These are phyloP conservation scores for Opisthograptis luteolata DNA, from an alignment of 2,888 invertebrate genomes.

Conservation along the genomic window DNA sequence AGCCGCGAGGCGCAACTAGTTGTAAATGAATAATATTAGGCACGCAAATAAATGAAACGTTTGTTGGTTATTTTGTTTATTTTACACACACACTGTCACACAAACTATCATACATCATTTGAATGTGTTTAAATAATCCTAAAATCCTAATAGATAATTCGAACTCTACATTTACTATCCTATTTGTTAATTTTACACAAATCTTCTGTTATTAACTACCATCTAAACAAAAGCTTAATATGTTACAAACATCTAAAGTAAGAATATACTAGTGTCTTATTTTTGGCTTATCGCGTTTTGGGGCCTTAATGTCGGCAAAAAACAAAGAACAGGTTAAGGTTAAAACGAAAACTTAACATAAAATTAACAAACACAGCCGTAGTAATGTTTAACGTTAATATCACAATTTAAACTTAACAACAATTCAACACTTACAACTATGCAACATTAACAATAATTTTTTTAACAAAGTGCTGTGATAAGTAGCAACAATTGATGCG, in stretches of 20 bases:
- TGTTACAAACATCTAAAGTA: conserved; percentile 44
- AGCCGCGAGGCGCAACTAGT: no score
- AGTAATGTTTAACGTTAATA: conserved; percentile 61
- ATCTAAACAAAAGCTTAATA: conserved; percentile 47
- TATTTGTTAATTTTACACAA: conserved; percentile 85
- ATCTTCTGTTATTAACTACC: conserved; percentile 84
- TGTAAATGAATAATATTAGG: conserved; percentile 17
- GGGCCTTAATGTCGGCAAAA: conserved; percentile 79
- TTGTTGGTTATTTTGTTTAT: conserved; percentile 54
- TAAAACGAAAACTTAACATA: conserved; percentile 84
- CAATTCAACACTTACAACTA: conserved; percentile 78
- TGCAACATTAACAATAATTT: conserved; percentile 65
- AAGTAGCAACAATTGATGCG: conserved; percentile 49
- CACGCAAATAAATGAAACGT: conserved; percentile 41
- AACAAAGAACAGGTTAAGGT: conserved; percentile 61
- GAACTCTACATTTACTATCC: conserved; percentile 50
- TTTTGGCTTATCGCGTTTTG: conserved; percentile 33
- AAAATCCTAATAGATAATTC: conserved; percentile 52
- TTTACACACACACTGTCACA: conserved; percentile 66
- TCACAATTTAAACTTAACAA: conserved; percentile 76
- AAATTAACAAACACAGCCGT: conserved; percentile 84
- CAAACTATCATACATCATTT: conserved; percentile 62
- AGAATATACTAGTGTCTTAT: conserved; percentile 37
- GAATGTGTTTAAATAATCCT: not conserved
- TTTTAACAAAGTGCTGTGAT: conserved; percentile 43